Evolutionary conservation across 2,113 vertebrate species (phyloP), one percentile per base, ranked within the genome.

Genomic region (Colaptes auratus): DNA sequence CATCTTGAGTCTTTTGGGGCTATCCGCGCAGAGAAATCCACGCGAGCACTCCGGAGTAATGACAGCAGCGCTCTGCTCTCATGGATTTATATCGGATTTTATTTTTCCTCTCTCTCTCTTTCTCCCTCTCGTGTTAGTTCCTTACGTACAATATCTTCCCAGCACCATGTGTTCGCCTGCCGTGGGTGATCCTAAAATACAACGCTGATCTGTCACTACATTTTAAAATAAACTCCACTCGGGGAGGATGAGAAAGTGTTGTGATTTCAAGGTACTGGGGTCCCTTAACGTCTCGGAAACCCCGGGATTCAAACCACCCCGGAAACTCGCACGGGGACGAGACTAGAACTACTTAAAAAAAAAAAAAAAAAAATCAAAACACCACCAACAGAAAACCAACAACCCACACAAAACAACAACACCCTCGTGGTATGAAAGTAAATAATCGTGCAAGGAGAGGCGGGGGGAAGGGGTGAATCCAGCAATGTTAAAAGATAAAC

Each of bases 151-250:
- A 44, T 96, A 96, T 97, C 97, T 97, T 95, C 95, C 95, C 96
- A 94, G 96, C 94, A 96, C 97, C 98, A 94, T 97, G 97, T 98
- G 97, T 98, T 98, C 97, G 89, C 96, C 94, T 95, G 85, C 97
- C 96, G 97, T 96, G 96, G 91, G 94, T 92, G 96, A 96, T 95
- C 96, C 97, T 88, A 97, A 95, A 96, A 97, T 97, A 96, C 97
- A 97, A 89, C 95, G 93, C 96, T 96, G 97, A 97, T 97, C 97
- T 97, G 97, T 97, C 98, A 97, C 97, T 96, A 96, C 92, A 96
- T 97, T 98, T 97, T 96, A 97, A 98, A 97, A 96, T 89, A 96
- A 97, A 96, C 96, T 93, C 95, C 88, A 93, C 97, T 97, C 82
- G 72, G 85, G 82, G 84, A 96, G 86, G 76, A 95, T 96, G 93